A percentile compares a stretch with the other conserved stretches of the same genome.
Conservation (phyloP, 64 coral and sea anemone species). For the Anthopleura sola region DNA sequence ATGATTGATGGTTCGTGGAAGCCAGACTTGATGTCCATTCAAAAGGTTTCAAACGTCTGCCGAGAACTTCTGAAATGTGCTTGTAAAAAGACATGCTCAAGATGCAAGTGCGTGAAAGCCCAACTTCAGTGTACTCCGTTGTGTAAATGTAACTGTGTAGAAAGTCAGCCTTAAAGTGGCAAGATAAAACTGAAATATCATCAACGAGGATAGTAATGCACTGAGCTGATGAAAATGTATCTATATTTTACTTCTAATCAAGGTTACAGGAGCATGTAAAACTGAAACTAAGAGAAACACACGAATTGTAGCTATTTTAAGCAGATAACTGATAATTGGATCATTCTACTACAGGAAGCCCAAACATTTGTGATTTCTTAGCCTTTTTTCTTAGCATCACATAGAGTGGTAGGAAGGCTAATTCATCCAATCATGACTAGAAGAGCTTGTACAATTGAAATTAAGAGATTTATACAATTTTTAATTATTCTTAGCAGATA, state of each 20-base stretch:
- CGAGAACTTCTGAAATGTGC: constrained; percentile 34
- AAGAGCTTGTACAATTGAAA: too few species aligned
- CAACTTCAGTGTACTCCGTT: too few species aligned
- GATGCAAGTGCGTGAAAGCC: neutral
- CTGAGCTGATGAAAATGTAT: neutral
- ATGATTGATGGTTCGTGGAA: constrained; percentile 16
- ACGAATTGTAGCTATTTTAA: neutral
- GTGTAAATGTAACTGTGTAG: too few species aligned
- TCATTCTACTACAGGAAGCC: neutral
- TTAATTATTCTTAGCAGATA: too few species aligned
- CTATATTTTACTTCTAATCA: neutral
- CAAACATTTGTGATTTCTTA: neutral
- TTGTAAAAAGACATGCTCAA: constrained; percentile 2
- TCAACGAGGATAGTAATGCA: too few species aligned
- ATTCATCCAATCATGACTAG: neutral
- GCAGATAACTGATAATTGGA: neutral
- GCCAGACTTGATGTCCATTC: constrained; percentile 36
- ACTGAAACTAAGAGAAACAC: neutral
- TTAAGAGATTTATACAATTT: too few species aligned
- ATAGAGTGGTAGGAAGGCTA: neutral
- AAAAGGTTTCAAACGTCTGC: constrained; percentile 12
- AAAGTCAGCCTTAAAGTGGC: too few species aligned
- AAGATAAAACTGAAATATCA: too few species aligned
- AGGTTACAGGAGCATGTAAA: neutral
- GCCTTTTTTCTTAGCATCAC: neutral